Evolutionary conservation across 2,113 vertebrate species (phyloP).

Genomic region (Anarrhichthys ocellatus): DNA sequence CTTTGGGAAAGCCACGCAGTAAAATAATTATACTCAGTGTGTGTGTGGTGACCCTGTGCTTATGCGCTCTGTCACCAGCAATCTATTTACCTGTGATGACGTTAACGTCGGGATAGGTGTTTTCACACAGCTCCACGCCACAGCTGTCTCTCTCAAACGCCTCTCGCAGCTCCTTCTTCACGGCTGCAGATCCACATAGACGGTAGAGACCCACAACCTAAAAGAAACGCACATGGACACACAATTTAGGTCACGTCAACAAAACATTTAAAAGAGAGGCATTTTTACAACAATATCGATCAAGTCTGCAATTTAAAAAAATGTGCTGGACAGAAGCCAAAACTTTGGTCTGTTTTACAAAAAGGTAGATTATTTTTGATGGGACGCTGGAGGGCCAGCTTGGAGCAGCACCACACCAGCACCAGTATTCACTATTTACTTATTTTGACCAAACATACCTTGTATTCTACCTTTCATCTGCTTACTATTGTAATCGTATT

Average conservation of each 20-base stretch:
- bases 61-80: background rate
- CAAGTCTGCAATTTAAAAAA: slow-evolving; percentile 33
- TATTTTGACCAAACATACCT: no score
- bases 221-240: slow-evolving; percentile 34
- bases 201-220: slow-evolving; percentile 99
- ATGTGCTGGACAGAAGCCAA: slow-evolving; percentile 50
- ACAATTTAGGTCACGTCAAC: slow-evolving; percentile 58
- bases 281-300: slow-evolving; percentile 55
- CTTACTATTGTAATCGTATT: background rate
- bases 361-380: background rate
- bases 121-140: slow-evolving; percentile 90
- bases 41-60: background rate
- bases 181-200: slow-evolving; percentile 94
- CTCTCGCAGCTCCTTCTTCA: slow-evolving; percentile 97
- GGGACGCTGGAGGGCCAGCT: background rate
- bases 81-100: slow-evolving; percentile 94
- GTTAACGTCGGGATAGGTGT: slow-evolving; percentile 95
- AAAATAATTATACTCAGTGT: slow-evolving; percentile 32
- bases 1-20: background rate
- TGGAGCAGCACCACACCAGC: background rate
- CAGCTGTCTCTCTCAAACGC: slow-evolving; percentile 95
- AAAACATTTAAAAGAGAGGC: slow-evolving; percentile 23
- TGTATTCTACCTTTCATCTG: background rate
- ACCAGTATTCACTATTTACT: background rate
- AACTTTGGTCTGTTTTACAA: slow-evolving; percentile 3